These are phyloP conservation scores for Ctenopoma multispine DNA, from an alignment of 2,797 vertebrate genomes.

Conservation along the genomic window DNA sequence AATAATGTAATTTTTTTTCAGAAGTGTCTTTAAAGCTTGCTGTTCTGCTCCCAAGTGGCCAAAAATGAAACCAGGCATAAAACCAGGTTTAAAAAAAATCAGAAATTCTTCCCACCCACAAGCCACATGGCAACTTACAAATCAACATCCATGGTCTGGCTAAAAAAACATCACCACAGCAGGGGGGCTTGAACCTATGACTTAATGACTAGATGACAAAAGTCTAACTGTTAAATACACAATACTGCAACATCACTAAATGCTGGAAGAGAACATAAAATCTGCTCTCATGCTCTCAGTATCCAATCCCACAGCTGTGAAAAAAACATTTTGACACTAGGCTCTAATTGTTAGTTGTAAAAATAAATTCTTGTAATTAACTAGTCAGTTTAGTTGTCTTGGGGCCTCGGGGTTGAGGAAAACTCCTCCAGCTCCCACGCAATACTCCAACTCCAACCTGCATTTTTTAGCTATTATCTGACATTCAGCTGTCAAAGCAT, in stretches of 20 bases:
- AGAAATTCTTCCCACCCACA: not conserved
- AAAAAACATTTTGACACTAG: slow-evolving; percentile 11
- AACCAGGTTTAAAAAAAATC: too few relatives aligned
- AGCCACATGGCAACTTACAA: not conserved
- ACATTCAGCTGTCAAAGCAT: slow-evolving; percentile 49
- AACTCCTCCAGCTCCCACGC: slow-evolving; percentile 10
- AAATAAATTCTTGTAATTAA: slow-evolving; percentile 32
- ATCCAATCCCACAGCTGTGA: not conserved
- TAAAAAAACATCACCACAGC: not conserved
- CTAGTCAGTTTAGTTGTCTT: slow-evolving; percentile 11
- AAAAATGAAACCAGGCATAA: too few relatives aligned
- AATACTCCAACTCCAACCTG: slow-evolving; percentile 10
- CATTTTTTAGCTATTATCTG: slow-evolving; percentile 43
- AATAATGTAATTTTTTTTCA: not conserved
- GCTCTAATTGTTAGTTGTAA: slow-evolving; percentile 24
- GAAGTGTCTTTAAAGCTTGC: too few relatives aligned
- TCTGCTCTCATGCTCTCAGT: not conserved
- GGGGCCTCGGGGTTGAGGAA: slow-evolving; percentile 5
- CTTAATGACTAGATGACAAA: not conserved
- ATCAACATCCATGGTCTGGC: not conserved
- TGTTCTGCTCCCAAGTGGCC: too few relatives aligned
- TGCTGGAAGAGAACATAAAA: not conserved
- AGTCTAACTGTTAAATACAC: not conserved
- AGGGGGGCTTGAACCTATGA: not conserved
- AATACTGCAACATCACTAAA: not conserved